Conservation (phyloP, 2,888 invertebrate species). For the Eretmocerus hayati region DNA sequence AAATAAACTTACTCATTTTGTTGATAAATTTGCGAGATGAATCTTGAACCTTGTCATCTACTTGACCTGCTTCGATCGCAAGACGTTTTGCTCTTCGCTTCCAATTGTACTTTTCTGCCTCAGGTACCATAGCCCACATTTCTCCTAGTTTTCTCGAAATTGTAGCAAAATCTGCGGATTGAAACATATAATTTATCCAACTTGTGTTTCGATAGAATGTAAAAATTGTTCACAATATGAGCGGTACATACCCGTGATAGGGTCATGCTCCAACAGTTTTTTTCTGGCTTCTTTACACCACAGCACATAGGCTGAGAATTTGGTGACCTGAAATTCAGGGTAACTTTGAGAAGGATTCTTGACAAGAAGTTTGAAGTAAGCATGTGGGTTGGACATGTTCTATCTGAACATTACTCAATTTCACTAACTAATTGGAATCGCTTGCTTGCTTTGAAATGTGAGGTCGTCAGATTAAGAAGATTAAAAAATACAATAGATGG, state of each 20-base stretch:
- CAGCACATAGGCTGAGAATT: slow-evolving; percentile 84
- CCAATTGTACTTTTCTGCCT: slow-evolving; percentile 66
- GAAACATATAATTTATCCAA: too few species aligned
- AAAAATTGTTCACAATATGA: too few species aligned
- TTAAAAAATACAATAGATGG: too few species aligned
- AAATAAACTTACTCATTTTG: slow-evolving; percentile 35
- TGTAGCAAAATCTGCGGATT: slow-evolving; percentile 62
- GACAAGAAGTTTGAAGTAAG: too few species aligned
- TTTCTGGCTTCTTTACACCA: slow-evolving; percentile 82
- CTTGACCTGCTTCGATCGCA: slow-evolving; percentile 49
- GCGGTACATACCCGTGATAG: slow-evolving; percentile 64
- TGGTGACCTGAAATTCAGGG: slow-evolving; percentile 55
- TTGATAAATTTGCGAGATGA: slow-evolving; percentile 47
- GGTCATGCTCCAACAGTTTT: slow-evolving; percentile 63
- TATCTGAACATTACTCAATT: too few species aligned
- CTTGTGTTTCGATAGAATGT: too few species aligned
- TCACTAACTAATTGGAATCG: too few species aligned
- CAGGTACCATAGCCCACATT: slow-evolving; percentile 78
- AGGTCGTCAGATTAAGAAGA: too few species aligned
- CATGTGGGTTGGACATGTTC: too few species aligned
- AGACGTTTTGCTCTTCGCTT: slow-evolving; percentile 72
- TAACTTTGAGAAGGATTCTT: neutral
- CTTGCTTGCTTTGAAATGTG: too few species aligned
- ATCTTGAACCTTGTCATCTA: slow-evolving; percentile 37
- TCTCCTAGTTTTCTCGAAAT: slow-evolving; percentile 80